Percentiles rank a stretch among this genome's conserved stretches.
Conservation (phyloP, 2,113 vertebrate species). For the Camelus dromedarius region DNA sequence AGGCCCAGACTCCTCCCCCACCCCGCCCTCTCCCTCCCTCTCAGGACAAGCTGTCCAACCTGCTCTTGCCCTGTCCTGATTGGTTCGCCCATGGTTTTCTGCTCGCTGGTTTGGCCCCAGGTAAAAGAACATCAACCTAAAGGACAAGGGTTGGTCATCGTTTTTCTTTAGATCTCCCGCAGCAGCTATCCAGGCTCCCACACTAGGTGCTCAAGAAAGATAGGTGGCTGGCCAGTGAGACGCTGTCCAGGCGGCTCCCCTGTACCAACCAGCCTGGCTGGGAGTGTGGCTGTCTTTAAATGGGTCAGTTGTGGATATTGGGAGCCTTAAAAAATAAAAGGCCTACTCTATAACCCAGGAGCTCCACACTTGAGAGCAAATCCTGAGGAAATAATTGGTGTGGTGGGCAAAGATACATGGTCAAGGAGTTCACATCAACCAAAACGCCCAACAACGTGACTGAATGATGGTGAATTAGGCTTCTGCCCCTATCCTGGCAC, state of each 20-base stretch:
- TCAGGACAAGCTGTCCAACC: neutral
- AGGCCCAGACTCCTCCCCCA: neutral
- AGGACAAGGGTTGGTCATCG: neutral
- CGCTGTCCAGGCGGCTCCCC: neutral
- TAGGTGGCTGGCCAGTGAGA: neutral
- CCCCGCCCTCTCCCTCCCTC: neutral
- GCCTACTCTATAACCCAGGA: neutral
- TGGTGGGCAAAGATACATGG: neutral
- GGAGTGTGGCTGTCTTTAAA: neutral
- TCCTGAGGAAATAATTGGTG: neutral
- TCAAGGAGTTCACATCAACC: constrained; percentile 22
- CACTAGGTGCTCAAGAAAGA: neutral
- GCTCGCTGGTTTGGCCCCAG: neutral
- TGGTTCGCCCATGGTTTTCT: neutral
- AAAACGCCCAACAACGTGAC: neutral
- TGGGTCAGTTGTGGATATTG: neutral
- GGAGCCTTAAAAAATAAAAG: neutral
- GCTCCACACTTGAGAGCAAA: constrained; percentile 23
- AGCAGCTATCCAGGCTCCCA: neutral
- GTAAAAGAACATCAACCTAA: neutral
- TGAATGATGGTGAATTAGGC: neutral
- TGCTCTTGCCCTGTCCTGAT: neutral
- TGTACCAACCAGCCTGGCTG: neutral
- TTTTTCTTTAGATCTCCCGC: neutral
- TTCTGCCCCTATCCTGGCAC: neutral